phyloP scores from a whole-genome alignment of 2,888 invertebrate species.

The Matsumyia berberina region DNA sequence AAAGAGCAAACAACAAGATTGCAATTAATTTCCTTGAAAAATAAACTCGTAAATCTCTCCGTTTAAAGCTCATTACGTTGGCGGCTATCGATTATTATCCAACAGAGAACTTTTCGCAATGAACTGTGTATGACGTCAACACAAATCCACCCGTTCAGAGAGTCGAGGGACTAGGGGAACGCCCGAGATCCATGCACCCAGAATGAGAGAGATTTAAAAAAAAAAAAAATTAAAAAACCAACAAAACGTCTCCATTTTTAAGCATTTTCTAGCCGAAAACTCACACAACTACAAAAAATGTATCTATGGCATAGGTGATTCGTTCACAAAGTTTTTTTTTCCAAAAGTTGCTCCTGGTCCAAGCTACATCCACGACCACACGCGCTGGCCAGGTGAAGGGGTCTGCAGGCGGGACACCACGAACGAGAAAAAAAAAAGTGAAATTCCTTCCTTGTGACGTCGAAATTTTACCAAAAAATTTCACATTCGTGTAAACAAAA shows the following conservation, averaged over 20 bases:
- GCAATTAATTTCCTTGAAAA: conserved; percentile 8
- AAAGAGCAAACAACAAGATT: neutral
- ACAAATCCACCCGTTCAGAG: conserved; percentile 1
- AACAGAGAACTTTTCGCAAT: conserved; percentile 19
- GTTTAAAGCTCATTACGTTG: conserved; percentile 19
- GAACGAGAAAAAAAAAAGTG: conserved; percentile 20
- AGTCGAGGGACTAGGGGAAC: neutral
- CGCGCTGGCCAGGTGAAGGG: neutral
- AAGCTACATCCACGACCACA: conserved; percentile 14
- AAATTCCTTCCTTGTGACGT: conserved; percentile 71
- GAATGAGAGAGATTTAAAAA: conserved; percentile 10
- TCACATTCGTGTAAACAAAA: conserved; percentile 54
- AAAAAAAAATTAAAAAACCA: conserved; percentile 40
- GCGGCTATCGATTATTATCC: conserved; percentile 23
- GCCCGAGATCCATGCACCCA: conserved; percentile 8
- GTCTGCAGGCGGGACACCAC: conserved; percentile 5
- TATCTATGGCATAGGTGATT: conserved; percentile 11
- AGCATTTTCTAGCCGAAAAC: conserved; percentile 49
- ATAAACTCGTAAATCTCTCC: conserved; percentile 34
- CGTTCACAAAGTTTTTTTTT: neutral
- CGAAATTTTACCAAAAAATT: conserved; percentile 47
- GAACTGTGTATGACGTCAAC: conserved; percentile 20
- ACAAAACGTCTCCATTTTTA: conserved; percentile 65
- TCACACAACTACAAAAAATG: conserved; percentile 29
- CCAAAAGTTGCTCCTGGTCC: neutral